Conservation (phyloP, 2,113 vertebrate genomes). For the Meriones unguiculatus region DNA sequence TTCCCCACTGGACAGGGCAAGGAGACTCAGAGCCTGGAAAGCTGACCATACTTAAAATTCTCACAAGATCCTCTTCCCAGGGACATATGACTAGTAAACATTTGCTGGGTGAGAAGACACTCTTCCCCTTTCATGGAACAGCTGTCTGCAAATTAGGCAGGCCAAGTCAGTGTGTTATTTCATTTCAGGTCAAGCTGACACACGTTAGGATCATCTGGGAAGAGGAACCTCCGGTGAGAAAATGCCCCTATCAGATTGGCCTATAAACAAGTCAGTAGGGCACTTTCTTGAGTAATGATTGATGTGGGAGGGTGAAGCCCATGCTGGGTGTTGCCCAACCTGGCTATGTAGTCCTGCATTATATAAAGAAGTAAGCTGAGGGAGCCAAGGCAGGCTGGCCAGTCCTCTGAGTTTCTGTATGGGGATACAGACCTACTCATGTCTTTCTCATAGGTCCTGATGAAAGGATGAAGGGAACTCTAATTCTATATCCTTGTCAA, state of each 20-base stretch:
- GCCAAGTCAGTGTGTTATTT: no score
- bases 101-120: no score
- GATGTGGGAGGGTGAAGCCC: no score
- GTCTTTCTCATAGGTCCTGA: not conserved
- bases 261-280: no score
- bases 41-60: not conserved
- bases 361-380: not conserved
- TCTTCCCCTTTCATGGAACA: not conserved
- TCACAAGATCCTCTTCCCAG: not conserved
- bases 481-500: not conserved
- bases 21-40: not conserved
- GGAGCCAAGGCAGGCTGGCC: not conserved
- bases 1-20: not conserved
- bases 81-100: not conserved
- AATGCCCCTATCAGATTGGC: no score
- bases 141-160: no score
- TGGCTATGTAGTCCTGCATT: not conserved
- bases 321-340: no score
- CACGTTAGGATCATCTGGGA: no score
- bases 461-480: not conserved
- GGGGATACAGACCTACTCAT: not conserved
- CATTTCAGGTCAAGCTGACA: no score
- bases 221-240: no score
- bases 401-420: not conserved
- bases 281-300: no score